phyloP scores from a whole-genome alignment of 2,888 invertebrate genomes.

The Drosophila limbata region DNA sequence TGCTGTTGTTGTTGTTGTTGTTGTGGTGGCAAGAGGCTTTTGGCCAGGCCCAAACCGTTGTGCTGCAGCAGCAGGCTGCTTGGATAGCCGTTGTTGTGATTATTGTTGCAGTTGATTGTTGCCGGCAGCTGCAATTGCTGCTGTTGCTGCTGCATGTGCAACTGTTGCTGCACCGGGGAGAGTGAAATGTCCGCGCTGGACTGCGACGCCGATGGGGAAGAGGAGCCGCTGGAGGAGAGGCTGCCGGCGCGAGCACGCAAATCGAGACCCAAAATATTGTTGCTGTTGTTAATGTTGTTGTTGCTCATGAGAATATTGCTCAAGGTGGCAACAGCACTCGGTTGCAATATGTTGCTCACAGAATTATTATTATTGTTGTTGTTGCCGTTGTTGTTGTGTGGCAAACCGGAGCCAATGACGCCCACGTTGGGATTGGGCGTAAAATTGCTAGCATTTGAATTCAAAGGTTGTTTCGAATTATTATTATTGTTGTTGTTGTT shows the following conservation, averaged over 20 bases:
- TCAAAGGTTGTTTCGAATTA: constrained; percentile 86
- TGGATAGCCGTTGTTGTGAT: constrained; percentile 36
- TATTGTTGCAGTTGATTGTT: constrained; percentile 20
- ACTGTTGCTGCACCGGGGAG: constrained; percentile 75
- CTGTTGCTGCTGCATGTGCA: constrained; percentile 50
- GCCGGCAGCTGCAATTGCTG: constrained; percentile 46
- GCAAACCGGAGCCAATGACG: constrained; percentile 82
- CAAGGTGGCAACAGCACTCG: constrained; percentile 64
- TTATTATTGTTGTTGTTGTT: constrained; percentile 69
- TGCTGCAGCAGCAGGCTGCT: constrained; percentile 54
- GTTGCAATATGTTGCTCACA: constrained; percentile 49
- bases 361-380: constrained; percentile 32
- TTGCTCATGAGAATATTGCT: constrained; percentile 65
- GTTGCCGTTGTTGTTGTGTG: constrained; percentile 62
- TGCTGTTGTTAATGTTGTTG: constrained; percentile 36
- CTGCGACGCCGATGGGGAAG: constrained; percentile 92
- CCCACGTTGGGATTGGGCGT: constrained; percentile 82
- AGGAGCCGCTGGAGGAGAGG: constrained; percentile 92
- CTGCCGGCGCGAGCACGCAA: constrained; percentile 90
- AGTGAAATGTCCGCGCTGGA: constrained; percentile 89
- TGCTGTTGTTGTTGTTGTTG: constrained; percentile 70
- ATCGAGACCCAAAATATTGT: constrained; percentile 83
- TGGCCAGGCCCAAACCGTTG: constrained; percentile 66
- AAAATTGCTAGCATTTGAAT: constrained; percentile 73
- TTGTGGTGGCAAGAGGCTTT: constrained; percentile 54